Evolutionary conservation across 1,140 invertebrate genomes (phyloP).

Genomic region (Trissolcus basalis): DNA sequence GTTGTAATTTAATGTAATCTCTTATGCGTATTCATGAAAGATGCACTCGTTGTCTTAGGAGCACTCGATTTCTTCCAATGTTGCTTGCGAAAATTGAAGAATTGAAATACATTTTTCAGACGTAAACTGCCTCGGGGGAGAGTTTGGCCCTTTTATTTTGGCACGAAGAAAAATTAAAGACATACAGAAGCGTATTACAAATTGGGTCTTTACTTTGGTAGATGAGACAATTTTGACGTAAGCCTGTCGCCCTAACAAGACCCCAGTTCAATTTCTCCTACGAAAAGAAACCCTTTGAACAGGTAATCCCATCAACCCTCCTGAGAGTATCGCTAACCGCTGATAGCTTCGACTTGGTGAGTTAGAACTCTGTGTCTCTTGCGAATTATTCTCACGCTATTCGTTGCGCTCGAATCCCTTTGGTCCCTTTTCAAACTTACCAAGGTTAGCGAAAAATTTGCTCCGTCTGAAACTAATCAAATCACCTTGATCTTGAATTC

Average conservation of each 20-base stretch:
- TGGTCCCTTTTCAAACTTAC: slow-evolving; percentile 11
- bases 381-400: slow-evolving; percentile 38
- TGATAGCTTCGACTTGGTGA: slow-evolving; percentile 37
- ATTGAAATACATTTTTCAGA: no score
- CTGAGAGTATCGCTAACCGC: slow-evolving; percentile 45
- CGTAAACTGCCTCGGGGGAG: no score
- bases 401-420: slow-evolving; percentile 25
- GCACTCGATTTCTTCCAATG: no score
- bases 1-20: no score
- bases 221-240: slow-evolving; percentile 15
- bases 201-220: neutral
- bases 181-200: neutral
- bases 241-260: slow-evolving; percentile 29
- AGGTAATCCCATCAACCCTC: slow-evolving; percentile 50
- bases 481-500: neutral
- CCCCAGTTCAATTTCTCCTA: slow-evolving; percentile 42
- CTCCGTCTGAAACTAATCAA: neutral
- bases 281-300: slow-evolving; percentile 49
- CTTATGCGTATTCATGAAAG: no score
- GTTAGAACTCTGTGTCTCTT: slow-evolving; percentile 27
- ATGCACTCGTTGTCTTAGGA: no score
- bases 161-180: no score
- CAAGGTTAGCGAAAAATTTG: slow-evolving; percentile 20
- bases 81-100: no score
- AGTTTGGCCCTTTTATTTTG: no score